These are phyloP conservation scores for Cydia fagiglandana DNA, from an alignment of 1,140 invertebrate genomes.

Conservation along the genomic window DNA sequence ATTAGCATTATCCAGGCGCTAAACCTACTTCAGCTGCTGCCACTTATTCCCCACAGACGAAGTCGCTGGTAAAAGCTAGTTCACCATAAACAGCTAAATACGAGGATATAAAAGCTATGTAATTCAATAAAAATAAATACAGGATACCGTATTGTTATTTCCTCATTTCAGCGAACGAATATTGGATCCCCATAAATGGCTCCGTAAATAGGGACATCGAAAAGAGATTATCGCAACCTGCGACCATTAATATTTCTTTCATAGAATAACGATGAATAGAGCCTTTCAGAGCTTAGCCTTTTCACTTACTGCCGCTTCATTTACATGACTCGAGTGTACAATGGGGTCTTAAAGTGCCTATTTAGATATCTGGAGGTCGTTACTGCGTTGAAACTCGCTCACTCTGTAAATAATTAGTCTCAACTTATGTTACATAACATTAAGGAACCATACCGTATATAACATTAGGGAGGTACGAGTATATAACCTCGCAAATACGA, in stretches of 20 bases:
- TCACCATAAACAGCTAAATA: too few relatives aligned
- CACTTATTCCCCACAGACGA: too few relatives aligned
- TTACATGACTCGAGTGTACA: too few relatives aligned
- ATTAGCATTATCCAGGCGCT: too few relatives aligned
- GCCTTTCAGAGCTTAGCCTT: neutral
- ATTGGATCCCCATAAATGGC: neutral
- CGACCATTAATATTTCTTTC: slow-evolving; percentile 9
- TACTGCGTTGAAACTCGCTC: too few relatives aligned
- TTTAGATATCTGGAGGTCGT: neutral
- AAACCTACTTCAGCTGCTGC: too few relatives aligned
- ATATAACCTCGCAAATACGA: too few relatives aligned
- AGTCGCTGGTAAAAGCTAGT: too few relatives aligned
- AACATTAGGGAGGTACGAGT: too few relatives aligned
- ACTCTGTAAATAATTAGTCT: too few relatives aligned
- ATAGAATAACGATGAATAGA: neutral
- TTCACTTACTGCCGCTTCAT: neutral
- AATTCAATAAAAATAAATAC: neutral
- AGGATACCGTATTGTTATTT: neutral
- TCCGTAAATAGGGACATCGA: neutral
- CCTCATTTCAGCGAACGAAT: neutral
- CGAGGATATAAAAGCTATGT: neutral
- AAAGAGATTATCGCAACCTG: slow-evolving; percentile 18
- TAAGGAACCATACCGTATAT: too few relatives aligned
- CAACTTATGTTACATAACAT: too few relatives aligned
- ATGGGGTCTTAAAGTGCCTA: neutral